Evolutionary conservation across 2,888 invertebrate species (phyloP).

Genomic region (Blastobasis lacticolella): DNA sequence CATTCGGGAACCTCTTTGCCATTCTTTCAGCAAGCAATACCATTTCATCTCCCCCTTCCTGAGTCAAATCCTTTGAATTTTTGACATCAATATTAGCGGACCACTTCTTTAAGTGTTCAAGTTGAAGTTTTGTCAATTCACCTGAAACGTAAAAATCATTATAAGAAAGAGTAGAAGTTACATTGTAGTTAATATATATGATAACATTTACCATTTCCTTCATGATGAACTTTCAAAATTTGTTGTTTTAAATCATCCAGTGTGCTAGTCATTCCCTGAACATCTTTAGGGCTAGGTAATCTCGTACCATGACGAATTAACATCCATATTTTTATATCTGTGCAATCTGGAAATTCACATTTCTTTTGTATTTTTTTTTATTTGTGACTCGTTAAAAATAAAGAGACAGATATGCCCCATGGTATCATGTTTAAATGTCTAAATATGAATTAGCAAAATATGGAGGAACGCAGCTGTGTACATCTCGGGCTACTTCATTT

Average conservation of each 20-base stretch:
- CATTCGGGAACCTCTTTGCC: slow-evolving; percentile 79
- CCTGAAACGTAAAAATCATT: slow-evolving; percentile 41
- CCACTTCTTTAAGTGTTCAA: slow-evolving; percentile 75
- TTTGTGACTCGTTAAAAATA: not conserved
- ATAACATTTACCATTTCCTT: slow-evolving; percentile 59
- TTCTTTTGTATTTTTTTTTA: slow-evolving; percentile 1
- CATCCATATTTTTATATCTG: slow-evolving; percentile 81
- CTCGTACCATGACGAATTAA: slow-evolving; percentile 86
- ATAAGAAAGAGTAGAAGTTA: not conserved
- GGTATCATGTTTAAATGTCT: no score
- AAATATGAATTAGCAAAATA: no score
- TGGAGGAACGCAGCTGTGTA: no score
- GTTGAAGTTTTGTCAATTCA: slow-evolving; percentile 46
- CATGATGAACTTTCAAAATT: slow-evolving; percentile 65
- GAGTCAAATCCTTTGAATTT: slow-evolving; percentile 76
- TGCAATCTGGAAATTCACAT: slow-evolving; percentile 70
- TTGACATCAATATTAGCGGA: slow-evolving; percentile 56
- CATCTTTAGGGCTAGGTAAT: slow-evolving; percentile 76
- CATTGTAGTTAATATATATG: not conserved
- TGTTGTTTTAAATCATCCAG: slow-evolving; percentile 69
- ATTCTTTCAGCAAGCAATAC: slow-evolving; percentile 81
- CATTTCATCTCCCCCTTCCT: slow-evolving; percentile 87
- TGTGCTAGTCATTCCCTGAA: slow-evolving; percentile 64
- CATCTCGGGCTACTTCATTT: no score
- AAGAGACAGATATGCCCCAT: not conserved